Conservation (phyloP, 2,113 vertebrate species). For the Oncorhynchus tshawytscha region DNA sequence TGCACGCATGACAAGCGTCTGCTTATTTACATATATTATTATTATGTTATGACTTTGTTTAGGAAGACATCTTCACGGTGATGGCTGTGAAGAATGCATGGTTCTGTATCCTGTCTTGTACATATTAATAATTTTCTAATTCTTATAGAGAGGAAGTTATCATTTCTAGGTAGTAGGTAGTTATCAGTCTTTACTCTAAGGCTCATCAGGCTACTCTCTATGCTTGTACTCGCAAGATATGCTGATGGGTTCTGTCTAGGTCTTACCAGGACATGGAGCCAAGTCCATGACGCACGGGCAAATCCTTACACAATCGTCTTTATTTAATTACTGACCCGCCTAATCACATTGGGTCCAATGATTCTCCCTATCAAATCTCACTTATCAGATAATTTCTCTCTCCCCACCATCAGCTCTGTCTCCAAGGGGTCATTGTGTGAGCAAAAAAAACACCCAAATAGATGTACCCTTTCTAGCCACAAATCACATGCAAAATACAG, state of each 20-base stretch:
- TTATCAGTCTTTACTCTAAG: no score
- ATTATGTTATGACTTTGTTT: no score
- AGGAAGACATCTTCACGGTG: no score
- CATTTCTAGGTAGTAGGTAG: no score
- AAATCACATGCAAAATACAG: not conserved
- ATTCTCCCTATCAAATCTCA: slow-evolving; percentile 49
- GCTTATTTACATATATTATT: no score
- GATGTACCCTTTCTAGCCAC: not conserved
- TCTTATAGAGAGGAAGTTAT: no score
- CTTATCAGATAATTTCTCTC: slow-evolving; percentile 30
- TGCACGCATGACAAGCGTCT: no score
- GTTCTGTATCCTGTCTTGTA: no score
- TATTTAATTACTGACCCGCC: slow-evolving; percentile 43
- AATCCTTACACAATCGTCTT: slow-evolving; percentile 32
- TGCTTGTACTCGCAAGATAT: slow-evolving; percentile 24
- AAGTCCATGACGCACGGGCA: slow-evolving; percentile 35
- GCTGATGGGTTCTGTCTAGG: slow-evolving; percentile 4
- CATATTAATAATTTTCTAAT: no score
- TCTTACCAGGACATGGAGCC: slow-evolving; percentile 47
- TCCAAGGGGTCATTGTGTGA: not conserved
- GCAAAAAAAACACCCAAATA: not conserved
- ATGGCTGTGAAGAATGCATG: no score
- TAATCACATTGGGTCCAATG: slow-evolving; percentile 50
- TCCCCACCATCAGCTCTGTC: not conserved
- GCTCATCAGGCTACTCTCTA: no score